Evolutionary conservation across 2,888 invertebrate genomes (phyloP), one percentile per base, ranked within the genome.

Genomic region (Rhingia rostrata): DNA sequence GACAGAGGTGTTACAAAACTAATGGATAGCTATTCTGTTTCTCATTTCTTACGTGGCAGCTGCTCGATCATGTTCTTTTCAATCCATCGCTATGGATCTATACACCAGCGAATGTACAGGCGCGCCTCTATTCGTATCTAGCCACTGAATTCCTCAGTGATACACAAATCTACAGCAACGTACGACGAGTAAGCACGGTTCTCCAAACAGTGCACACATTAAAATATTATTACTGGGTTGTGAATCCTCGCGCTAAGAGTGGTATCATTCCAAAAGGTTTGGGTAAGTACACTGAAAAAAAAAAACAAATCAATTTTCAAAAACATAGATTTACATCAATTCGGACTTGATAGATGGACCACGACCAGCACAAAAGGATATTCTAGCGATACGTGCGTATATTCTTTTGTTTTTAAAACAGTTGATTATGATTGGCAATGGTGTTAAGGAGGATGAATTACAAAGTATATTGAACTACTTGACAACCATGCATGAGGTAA

Each of bases 1-100:
- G 92, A 91, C 92, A 93, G 93, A 92, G 91, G 90, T 90, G 89
- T 92, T 91, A 90, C 89, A 89, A 86, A 91, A 88, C 95, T 94
- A 95, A 94, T 93, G 94, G 93, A 92, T 94, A 96, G 96, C 95
- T 95, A 92, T 96, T 96, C 94, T 96, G 96, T 94, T 96, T 96
- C 94, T 96, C 96, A 90, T 96, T 96, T 93, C 93, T 96, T 90
- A 96, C 96, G 90, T 96, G 96, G 95, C 98, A 99, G 96, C 95
- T 99, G 88, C 94, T 99, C 93, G 99, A 99, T 93, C 98, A 99
- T 93, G 96, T 99, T 80, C 95, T 99, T 87, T 99, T 99, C 94
- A 99, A 99, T 94, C 99, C 99, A 6, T 97, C 98, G 37, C 93
- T 99, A 86, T 99, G 99, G 99, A 99, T 99, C 89, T 97, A 99